Evolutionary conservation across 2,113 vertebrate species (phyloP), one percentile per base, ranked within the genome.

Genomic region (Neogobius melanostomus): DNA sequence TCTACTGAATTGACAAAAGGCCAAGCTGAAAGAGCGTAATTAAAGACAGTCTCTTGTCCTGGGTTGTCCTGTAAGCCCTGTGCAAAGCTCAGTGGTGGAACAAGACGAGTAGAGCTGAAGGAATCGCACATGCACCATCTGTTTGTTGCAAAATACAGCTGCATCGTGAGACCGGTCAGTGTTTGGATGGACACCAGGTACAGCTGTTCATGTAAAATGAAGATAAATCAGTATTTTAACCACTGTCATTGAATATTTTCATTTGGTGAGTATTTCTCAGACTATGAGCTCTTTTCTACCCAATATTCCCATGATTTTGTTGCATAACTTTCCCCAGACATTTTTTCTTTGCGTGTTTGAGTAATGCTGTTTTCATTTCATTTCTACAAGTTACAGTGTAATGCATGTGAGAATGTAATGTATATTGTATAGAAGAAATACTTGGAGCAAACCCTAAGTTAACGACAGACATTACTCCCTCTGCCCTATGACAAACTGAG

Each of bases 401-500:
- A 60, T 60, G 36, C 43, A 60, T 60, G 57, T 36, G 28, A 36
- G 28, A 36, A 36, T 36, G 28, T 36, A 36, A 54, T 54, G 36
- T 48, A 76, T 71, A 71, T 79, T 64, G 52, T 76, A 65, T 74
- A 74, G 65, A 76, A 79, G 65, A 76, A 79, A 51, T 71, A 74
- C 65, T 82, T 87, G 75, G 73, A 85, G 60, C 17, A 50, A 68
- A n/a, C 44, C 53, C 50, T 60, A 68, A 45, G 68, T 68, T 78
- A 83, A 82, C 81, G 82, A 77, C 76, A 79, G 65, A 75, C 78
- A 60, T 81, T 64, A 66, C 76, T 80, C 73, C 71, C 84, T 64
- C 68, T 61, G 56, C 64, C 3, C 47, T 69, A 68, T 83, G 80
- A 87, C 84, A 83, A 79, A 83, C 66, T 70, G 83, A 82, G 87